Evolutionary conservation across 2,888 invertebrate species (phyloP).

Genomic region (Hirtodrosophila alboralis): DNA sequence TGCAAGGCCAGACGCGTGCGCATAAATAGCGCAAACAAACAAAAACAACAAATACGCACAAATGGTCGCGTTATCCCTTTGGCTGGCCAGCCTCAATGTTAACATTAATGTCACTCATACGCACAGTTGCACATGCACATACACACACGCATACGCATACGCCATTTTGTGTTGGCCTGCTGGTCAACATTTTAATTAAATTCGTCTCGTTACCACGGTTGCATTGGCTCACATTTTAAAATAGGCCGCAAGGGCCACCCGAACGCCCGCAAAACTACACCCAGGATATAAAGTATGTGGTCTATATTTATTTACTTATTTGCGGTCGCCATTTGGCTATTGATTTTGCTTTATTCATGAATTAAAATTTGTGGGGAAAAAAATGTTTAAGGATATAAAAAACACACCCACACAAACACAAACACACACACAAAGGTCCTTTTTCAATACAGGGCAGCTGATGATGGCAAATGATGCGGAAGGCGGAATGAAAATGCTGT

Average conservation of each 20-base stretch:
- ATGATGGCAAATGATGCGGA: constrained; percentile 19
- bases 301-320: constrained; percentile 78
- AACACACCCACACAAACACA: constrained; percentile 32
- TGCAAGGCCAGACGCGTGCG: constrained; percentile 68
- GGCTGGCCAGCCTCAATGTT: constrained; percentile 59
- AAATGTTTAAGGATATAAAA: no score
- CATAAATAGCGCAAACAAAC: constrained; percentile 71
- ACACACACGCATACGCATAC: constrained; percentile 11
- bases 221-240: constrained; percentile 54
- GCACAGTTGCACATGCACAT: constrained; percentile 77
- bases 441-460: constrained; percentile 14
- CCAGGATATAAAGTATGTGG: constrained; percentile 51
- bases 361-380: constrained; percentile 27
- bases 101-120: constrained; percentile 79
- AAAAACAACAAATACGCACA: constrained; percentile 44
- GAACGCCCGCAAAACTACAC: constrained; percentile 5
- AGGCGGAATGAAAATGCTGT: constrained; percentile 22
- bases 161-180: constrained; percentile 30
- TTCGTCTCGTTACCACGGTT: constrained; percentile 53
- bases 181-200: constrained; percentile 79
- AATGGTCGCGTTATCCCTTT: constrained; percentile 33
- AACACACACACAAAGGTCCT: constrained; percentile 6
- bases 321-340: constrained; percentile 61
- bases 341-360: constrained; percentile 64
- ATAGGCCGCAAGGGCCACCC: constrained; percentile 39